Evolutionary conservation across 2,888 invertebrate genomes (phyloP).

Genomic region (Calliphora vomitoria): DNA sequence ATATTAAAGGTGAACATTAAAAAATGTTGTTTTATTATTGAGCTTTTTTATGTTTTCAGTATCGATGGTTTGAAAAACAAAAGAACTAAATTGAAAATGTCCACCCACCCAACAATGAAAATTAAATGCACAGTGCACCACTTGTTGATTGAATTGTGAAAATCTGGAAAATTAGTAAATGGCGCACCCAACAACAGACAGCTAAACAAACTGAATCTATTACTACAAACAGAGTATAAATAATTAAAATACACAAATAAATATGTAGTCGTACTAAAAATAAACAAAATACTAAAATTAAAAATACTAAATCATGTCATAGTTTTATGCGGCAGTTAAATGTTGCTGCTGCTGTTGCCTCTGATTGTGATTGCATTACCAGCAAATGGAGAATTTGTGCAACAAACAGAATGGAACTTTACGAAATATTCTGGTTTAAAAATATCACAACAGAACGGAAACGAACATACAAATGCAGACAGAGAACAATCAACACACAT

Average conservation of each 20-base stretch:
- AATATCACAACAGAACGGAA: constrained; percentile 58
- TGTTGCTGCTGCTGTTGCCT: constrained; percentile 6
- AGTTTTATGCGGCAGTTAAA: not conserved
- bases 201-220: constrained; percentile 1
- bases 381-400: constrained; percentile 29
- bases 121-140: constrained; percentile 30
- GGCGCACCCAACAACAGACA: constrained; percentile 62
- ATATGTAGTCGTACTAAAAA: constrained; percentile 23
- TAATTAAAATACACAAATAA: constrained; percentile 14
- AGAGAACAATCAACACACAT: not conserved
- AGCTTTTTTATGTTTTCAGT: not conserved
- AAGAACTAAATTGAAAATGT: constrained; percentile 47
- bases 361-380: constrained; percentile 2
- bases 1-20: constrained; percentile 22
- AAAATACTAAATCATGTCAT: constrained; percentile 52
- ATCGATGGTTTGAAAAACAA: constrained; percentile 5
- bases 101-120: constrained; percentile 49
- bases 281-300: constrained; percentile 17
- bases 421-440: constrained; percentile 38
- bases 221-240: constrained; percentile 5
- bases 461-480: constrained; percentile 18
- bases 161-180: constrained; percentile 42
- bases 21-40: constrained; percentile 17
- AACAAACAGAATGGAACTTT: constrained; percentile 54
- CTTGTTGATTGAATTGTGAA: constrained; percentile 68